Evolutionary conservation across 1,140 invertebrate species (phyloP).

Genomic region (Papilio polytes): DNA sequence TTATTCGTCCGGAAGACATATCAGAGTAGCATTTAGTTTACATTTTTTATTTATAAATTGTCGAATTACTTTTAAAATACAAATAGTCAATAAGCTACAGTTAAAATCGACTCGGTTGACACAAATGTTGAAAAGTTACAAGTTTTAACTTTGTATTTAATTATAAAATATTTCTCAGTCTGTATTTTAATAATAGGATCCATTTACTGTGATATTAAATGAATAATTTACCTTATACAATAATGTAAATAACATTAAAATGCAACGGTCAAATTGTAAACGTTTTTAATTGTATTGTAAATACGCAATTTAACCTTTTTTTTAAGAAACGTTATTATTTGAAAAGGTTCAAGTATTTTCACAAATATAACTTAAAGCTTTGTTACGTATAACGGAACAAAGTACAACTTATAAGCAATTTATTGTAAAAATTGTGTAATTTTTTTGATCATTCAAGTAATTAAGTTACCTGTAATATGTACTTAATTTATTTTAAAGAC

Average conservation of each 20-base stretch:
- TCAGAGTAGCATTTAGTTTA: not conserved
- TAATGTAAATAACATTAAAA: slow-evolving; percentile 3
- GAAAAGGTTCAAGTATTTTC: too few species aligned
- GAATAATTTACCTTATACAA: slow-evolving; percentile 38
- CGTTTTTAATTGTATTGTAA: not conserved
- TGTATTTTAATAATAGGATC: not conserved
- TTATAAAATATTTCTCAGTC: not conserved
- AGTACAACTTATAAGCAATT: too few species aligned
- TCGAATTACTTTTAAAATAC: too few species aligned
- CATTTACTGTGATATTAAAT: slow-evolving; percentile 44
- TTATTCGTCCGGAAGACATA: not conserved
- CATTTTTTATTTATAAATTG: not conserved
- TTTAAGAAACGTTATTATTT: not conserved
- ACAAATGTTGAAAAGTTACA: not conserved
- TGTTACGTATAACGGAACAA: too few species aligned
- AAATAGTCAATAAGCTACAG: too few species aligned
- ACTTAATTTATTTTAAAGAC: too few species aligned
- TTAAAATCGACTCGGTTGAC: too few species aligned
- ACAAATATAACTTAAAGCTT: too few species aligned
- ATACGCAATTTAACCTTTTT: not conserved
- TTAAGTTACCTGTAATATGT: too few species aligned
- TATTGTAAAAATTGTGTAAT: too few species aligned
- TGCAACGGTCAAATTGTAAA: not conserved
- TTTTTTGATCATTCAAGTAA: too few species aligned
- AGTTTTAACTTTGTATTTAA: not conserved